Percentiles rank a stretch among this genome's conserved stretches.
Evolutionary conservation across 2,888 invertebrate species (phyloP).

Genomic region (Synanthedon andrenaeformis): DNA sequence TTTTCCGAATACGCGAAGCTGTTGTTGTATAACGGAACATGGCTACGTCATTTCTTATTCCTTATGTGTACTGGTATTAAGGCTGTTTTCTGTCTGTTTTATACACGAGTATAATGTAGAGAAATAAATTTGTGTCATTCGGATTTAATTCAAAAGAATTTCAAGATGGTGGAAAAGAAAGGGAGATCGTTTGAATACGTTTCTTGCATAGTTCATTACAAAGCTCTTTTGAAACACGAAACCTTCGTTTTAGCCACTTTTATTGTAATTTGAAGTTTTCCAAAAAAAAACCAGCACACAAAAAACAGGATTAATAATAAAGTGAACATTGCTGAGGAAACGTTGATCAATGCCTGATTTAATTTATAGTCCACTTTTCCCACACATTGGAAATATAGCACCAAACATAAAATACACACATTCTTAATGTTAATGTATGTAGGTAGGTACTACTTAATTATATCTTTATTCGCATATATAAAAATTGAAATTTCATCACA

Average conservation of each 20-base stretch:
- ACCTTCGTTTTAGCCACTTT: slow-evolving; percentile 23
- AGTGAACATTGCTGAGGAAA: slow-evolving; percentile 2
- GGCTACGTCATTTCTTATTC: not conserved
- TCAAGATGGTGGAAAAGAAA: not conserved
- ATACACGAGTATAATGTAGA: not conserved
- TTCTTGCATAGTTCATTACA: slow-evolving; percentile 19
- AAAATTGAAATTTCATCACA: no score
- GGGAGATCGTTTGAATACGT: slow-evolving; percentile 1
- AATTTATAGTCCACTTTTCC: no score
- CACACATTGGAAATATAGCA: no score
- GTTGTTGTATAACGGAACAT: not conserved
- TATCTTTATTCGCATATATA: no score
- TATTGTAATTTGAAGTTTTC: slow-evolving; percentile 13
- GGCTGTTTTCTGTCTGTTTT: not conserved
- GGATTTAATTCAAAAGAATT: not conserved
- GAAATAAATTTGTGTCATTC: not conserved
- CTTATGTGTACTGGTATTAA: not conserved
- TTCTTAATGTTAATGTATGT: no score
- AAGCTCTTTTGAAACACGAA: slow-evolving; percentile 31
- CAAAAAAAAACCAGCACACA: slow-evolving; percentile 8
- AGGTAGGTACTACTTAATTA: no score
- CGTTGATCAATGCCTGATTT: slow-evolving; percentile 1
- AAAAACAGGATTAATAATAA: not conserved
- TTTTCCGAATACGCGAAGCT: not conserved
- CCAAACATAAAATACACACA: no score